These are phyloP conservation scores for Coracopsis vasa DNA, from an alignment of 2,113 vertebrate species.

Conservation along the genomic window DNA sequence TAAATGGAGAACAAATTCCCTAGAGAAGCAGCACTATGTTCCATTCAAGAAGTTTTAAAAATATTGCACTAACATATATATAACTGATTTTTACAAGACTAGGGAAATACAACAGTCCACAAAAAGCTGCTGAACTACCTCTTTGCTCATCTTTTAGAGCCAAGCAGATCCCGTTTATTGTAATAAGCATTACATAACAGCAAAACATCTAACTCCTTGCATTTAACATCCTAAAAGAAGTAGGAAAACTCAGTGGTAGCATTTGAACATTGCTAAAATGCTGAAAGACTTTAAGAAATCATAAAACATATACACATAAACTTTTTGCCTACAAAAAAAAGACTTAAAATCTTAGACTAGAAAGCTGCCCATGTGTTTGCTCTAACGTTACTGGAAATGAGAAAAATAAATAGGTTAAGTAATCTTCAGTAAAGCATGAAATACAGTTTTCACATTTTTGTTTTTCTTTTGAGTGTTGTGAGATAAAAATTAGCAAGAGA, in stretches of 20 bases:
- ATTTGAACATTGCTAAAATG: not conserved
- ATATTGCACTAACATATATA: fast-evolving
- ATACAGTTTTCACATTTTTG: not conserved
- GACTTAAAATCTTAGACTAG: not conserved
- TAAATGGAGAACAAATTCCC: not conserved
- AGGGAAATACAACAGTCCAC: not conserved
- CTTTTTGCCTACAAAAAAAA: not conserved
- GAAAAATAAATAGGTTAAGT: not conserved
- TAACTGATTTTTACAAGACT: not conserved
- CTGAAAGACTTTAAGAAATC: not conserved
- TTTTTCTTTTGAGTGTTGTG: not conserved
- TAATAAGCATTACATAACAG: not conserved
- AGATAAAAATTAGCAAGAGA: not conserved
- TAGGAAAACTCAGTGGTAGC: not conserved
- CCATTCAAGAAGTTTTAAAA: not conserved
- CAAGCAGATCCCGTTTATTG: not conserved
- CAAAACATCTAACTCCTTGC: not conserved
- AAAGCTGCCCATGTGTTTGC: not conserved
- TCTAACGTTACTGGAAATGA: not conserved
- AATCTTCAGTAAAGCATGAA: not conserved
- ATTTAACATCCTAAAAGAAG: not conserved
- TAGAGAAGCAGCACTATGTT: not conserved
- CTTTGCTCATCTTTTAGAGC: not conserved
- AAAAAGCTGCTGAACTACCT: not conserved
- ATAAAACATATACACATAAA: not conserved